A percentile compares a stretch with the other conserved stretches of the same genome.
Evolutionary conservation across 2,888 invertebrate genomes (phyloP).

Genomic region (Silvanus unidentatus): DNA sequence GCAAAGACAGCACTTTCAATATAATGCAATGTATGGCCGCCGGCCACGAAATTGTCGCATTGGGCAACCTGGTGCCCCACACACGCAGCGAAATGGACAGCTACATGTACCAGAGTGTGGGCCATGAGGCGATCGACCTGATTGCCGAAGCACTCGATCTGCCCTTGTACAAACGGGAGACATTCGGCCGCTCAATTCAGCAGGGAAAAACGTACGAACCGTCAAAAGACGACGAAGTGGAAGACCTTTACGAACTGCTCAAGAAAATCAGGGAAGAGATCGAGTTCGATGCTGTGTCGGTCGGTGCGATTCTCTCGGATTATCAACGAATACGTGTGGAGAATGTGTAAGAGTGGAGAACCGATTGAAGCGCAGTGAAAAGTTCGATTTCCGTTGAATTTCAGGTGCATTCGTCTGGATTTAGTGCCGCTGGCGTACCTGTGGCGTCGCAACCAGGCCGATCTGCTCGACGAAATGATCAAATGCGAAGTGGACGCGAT

Average conservation of each 20-base stretch:
- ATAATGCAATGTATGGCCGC: slow-evolving; percentile 96
- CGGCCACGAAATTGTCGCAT: slow-evolving; percentile 90
- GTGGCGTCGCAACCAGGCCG: slow-evolving; percentile 93
- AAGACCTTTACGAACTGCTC: slow-evolving; percentile 86
- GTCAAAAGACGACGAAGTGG: slow-evolving; percentile 88
- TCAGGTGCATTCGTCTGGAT: slow-evolving; percentile 82
- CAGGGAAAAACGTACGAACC: slow-evolving; percentile 73
- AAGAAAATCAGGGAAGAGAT: slow-evolving; percentile 62
- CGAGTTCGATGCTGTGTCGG: slow-evolving; percentile 82
- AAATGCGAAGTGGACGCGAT: slow-evolving; percentile 86
- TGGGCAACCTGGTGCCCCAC: slow-evolving; percentile 90
- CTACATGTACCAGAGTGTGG: slow-evolving; percentile 99
- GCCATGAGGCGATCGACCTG: slow-evolving; percentile 86
- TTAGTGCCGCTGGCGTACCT: slow-evolving; percentile 87
- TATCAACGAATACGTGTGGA: slow-evolving; percentile 97
- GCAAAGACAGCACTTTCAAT: slow-evolving; percentile 99
- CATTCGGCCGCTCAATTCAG: slow-evolving; percentile 77
- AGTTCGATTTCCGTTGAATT: no score
- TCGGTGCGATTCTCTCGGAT: slow-evolving; percentile 96
- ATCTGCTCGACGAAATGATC: slow-evolving; percentile 95
- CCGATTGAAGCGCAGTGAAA: no score
- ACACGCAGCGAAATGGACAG: slow-evolving; percentile 62
- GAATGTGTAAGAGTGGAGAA: slow-evolving; percentile 73
- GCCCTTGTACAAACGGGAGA: slow-evolving; percentile 80
- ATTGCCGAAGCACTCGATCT: slow-evolving; percentile 92